phyloP scores from a whole-genome alignment of 1,140 invertebrate genomes.

The Tachypleus tridentatus region DNA sequence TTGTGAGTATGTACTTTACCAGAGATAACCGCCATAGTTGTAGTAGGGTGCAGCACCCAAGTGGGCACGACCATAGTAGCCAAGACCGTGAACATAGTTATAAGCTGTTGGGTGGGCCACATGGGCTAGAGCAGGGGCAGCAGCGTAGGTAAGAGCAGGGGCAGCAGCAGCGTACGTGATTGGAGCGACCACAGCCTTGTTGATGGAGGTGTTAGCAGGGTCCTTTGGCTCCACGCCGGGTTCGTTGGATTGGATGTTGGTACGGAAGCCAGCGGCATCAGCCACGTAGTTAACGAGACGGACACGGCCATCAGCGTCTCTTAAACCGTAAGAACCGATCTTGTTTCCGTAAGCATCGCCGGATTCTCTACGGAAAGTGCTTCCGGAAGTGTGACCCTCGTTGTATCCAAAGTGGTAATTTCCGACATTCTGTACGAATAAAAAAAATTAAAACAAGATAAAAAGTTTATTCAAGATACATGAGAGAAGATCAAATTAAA shows the following conservation, averaged over 20 bases:
- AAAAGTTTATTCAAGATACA: no score
- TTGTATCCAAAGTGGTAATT: slow-evolving; percentile 25
- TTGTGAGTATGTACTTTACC: no score
- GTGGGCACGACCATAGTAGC: no score
- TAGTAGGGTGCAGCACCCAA: no score
- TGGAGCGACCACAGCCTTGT: slow-evolving; percentile 7
- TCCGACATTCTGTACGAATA: slow-evolving; percentile 1
- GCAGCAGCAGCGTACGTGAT: background rate
- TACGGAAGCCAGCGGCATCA: slow-evolving; percentile 20
- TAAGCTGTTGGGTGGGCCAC: no score
- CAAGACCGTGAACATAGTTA: no score
- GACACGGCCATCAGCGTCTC: slow-evolving; percentile 24
- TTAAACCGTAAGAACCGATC: slow-evolving; percentile 24
- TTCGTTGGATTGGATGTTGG: slow-evolving; percentile 20
- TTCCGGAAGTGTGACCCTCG: slow-evolving; percentile 24
- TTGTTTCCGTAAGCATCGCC: slow-evolving; percentile 21
- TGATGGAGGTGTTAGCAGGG: slow-evolving; percentile 19
- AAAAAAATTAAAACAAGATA: no score
- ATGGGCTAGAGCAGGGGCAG: background rate
- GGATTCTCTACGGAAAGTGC: slow-evolving; percentile 24
- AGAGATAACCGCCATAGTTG: no score
- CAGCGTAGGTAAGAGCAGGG: background rate
- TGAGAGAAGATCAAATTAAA: no score
- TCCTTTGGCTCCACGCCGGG: slow-evolving; percentile 22
- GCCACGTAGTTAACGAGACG: slow-evolving; percentile 27